Conservation (phyloP, 30 jellyfish, hydroid and myxozoan genomes). For the Aurelia aurita region DNA sequence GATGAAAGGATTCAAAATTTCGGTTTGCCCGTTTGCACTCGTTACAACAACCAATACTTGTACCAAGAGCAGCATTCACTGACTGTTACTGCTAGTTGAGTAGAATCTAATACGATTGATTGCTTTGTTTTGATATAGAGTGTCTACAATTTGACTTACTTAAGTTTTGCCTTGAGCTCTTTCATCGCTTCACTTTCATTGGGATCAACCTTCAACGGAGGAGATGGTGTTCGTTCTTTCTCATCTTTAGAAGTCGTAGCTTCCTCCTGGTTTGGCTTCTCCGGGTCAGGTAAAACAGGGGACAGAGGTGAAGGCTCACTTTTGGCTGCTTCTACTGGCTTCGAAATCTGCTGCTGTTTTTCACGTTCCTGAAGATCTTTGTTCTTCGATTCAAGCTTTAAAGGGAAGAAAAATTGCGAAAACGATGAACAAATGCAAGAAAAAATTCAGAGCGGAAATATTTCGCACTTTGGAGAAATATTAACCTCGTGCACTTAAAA, state of each 20-base stretch:
- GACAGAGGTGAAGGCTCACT: slow-evolving; percentile 28
- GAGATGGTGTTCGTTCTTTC: slow-evolving; percentile 72
- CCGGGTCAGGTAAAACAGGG: slow-evolving; percentile 24
- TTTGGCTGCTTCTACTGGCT: slow-evolving; percentile 30
- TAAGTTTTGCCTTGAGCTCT: slow-evolving; percentile 76
- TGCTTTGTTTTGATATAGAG: too few relatives aligned
- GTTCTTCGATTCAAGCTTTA: slow-evolving; percentile 36
- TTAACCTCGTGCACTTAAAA: too few relatives aligned
- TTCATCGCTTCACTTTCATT: slow-evolving; percentile 81
- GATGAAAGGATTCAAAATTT: too few relatives aligned
- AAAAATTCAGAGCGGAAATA: too few relatives aligned
- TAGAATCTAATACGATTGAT: too few relatives aligned
- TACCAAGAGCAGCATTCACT: too few relatives aligned
- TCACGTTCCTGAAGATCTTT: slow-evolving; percentile 52
- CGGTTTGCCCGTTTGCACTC: too few relatives aligned
- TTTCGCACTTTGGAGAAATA: too few relatives aligned
- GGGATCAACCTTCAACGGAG: slow-evolving; percentile 54
- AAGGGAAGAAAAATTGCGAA: background rate
- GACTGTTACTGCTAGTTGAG: too few relatives aligned
- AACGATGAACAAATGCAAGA: background rate
- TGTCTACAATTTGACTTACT: slow-evolving; percentile 44
- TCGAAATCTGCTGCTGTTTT: slow-evolving; percentile 19
- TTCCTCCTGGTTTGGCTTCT: slow-evolving; percentile 55
- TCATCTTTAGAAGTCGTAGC: slow-evolving; percentile 40
- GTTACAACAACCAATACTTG: too few relatives aligned